Base-by-base conservation (phyloP, 2,797 vertebrate species). In the Phalloptychus januarius region DNA sequence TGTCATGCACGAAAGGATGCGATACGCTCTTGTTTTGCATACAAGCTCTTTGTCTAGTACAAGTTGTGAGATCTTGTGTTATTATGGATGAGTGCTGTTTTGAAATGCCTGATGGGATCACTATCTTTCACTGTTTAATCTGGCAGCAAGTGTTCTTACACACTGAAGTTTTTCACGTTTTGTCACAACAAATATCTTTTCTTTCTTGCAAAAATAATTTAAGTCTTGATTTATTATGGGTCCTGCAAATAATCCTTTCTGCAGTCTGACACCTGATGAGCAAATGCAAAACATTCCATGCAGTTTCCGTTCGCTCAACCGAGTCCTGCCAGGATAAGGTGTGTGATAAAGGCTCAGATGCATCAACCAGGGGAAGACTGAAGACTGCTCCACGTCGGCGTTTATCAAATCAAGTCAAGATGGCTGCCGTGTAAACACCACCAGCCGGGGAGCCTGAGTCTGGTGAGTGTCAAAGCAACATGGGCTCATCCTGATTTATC, bases 401-500 rank as follows among this genome's bases (percentile, higher is more conserved):
- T 74, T 81, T 72, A n/a, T 74, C 70, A 74, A 63, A 73, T 82
- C 83, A 75, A 79, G 71, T 86, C 69, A 50, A 76, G 76, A 44
- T 69, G 63, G 38, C 70, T 70, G 74, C 25, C 52, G n/a, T 74
- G 74, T 83, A 74, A 85, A 82, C 58, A 69, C 16, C 31, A 83
- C 72, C 71, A 18, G 31, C 74, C 63, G 36, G 23, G 74, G 72
- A 75, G 74, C 71, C 33, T 45, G 46, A 75, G 1, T 76, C 88
- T 91, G 89, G 69, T 76, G 7, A 46, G n/a, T 72, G 63, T 91
- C 83, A 89, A 69, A 75, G 77, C 54, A 75, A 85, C 83, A 73
- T 40, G 33, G 33, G 77, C 12, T 40, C 45, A 1, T 74, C 33
- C 0, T 79, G 44, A 75, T 67, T 76, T 73, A 77, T 79, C 20